These are phyloP conservation scores for Lumbricus terrestris DNA, from an alignment of 2,888 invertebrate genomes.

Conservation along the genomic window DNA sequence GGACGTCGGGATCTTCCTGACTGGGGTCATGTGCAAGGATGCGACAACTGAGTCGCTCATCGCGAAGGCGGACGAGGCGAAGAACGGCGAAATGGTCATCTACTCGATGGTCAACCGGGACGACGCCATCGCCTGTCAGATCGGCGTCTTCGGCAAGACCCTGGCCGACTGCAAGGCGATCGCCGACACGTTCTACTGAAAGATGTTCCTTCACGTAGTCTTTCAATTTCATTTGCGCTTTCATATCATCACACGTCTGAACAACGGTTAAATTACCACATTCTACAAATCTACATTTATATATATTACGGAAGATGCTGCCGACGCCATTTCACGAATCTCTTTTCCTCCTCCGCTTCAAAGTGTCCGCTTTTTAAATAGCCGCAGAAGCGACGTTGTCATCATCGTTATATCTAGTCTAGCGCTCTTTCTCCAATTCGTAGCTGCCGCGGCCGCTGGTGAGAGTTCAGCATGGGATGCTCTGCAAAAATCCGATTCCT, in stretches of 20 bases:
- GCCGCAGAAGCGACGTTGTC: too few species aligned
- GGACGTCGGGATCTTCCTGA: conserved; percentile 18
- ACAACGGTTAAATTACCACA: not conserved
- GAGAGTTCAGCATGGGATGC: not conserved
- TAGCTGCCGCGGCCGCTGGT: not conserved
- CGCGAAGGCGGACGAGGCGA: not conserved
- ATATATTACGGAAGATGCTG: too few species aligned
- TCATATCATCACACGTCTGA: conserved; percentile 9
- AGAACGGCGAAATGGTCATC: conserved; percentile 24
- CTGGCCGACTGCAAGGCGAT: conserved; percentile 19
- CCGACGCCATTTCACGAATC: not conserved
- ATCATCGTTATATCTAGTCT: not conserved
- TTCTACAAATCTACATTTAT: not conserved
- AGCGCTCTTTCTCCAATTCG: not conserved
- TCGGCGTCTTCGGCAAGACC: conserved; percentile 14
- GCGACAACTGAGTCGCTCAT: not conserved
- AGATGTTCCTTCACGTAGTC: not conserved
- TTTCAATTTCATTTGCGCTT: conserved; percentile 18
- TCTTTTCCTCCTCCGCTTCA: not conserved
- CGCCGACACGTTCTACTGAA: conserved; percentile 7
- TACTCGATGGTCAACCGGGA: conserved; percentile 22
- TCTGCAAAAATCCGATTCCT: not conserved
- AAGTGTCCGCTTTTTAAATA: not conserved
- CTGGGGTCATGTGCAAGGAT: conserved; percentile 6
- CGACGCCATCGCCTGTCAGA: conserved; percentile 6